phyloP scores from a whole-genome alignment of 2,113 vertebrate species.

The Laterallus jamaicensis region DNA sequence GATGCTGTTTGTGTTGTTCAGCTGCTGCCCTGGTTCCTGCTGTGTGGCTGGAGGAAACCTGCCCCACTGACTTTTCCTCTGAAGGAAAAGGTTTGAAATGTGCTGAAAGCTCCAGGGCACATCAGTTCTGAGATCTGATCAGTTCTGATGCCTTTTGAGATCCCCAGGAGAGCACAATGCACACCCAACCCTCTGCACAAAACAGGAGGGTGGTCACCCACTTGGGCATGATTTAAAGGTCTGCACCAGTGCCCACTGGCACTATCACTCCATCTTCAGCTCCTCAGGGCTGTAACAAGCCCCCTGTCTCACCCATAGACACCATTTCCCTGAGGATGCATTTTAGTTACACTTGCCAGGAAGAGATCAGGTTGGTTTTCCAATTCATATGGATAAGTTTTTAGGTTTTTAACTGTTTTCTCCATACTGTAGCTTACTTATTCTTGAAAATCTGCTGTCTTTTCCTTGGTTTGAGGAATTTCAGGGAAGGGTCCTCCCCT shows the following conservation, averaged over 20 bases:
- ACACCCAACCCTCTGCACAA: not conserved
- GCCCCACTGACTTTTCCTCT: not conserved
- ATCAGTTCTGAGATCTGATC: not conserved
- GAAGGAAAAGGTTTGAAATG: not conserved
- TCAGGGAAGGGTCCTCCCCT: not conserved
- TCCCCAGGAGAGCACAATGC: not conserved
- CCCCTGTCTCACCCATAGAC: not conserved
- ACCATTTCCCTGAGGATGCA: not conserved
- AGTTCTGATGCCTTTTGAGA: not conserved
- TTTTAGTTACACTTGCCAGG: not conserved
- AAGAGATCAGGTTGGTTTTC: not conserved
- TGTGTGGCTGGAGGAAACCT: accelerated
- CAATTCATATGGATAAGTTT: not conserved
- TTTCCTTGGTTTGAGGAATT: not conserved
- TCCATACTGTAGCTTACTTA: not conserved
- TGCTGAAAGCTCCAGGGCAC: accelerated
- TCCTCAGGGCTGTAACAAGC: accelerated
- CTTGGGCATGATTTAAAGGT: accelerated
- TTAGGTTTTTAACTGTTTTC: not conserved
- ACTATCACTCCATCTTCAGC: not conserved
- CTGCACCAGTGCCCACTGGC: not conserved
- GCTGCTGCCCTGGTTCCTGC: not conserved
- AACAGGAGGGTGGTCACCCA: not conserved
- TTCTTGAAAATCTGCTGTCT: not conserved
- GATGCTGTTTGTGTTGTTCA: not conserved